Evolutionary conservation across 2,888 invertebrate genomes (phyloP).

Genomic region (Napeogenes inachia): DNA sequence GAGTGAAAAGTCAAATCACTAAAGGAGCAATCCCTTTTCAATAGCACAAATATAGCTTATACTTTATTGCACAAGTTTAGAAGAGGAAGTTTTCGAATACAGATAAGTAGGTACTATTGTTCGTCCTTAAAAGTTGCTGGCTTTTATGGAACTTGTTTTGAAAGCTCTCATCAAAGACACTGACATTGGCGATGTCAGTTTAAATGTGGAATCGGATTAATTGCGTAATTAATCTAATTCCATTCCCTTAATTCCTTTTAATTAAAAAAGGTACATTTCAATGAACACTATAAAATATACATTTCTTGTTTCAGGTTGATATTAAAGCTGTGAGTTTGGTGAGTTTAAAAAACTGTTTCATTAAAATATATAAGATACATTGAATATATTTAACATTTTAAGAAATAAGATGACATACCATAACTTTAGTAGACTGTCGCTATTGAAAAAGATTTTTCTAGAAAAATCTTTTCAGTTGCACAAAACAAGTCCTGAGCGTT

Average conservation of each 20-base stretch:
- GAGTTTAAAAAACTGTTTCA: background rate
- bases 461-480: conserved; percentile 9
- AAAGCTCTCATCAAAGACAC: background rate
- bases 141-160: conserved; percentile 1
- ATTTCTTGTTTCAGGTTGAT: conserved; percentile 1
- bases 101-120: background rate
- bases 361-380: too few species aligned
- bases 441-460: background rate
- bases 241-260: too few species aligned
- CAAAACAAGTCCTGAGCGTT: conserved; percentile 16
- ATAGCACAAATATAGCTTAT: background rate
- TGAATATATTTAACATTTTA: background rate
- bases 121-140: background rate
- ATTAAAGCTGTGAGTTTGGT: background rate
- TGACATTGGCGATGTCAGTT: background rate
- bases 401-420: too few species aligned
- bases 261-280: background rate
- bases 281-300: background rate
- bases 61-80: background rate
- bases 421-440: background rate
- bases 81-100: background rate
- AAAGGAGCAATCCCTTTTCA: background rate
- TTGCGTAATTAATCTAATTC: too few species aligned
- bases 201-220: background rate
- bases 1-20: background rate